Percentiles rank a stretch among this genome's conserved stretches.
phyloP scores from a whole-genome alignment of 1,140 invertebrate species.

The Lasioglossum baleicum region DNA sequence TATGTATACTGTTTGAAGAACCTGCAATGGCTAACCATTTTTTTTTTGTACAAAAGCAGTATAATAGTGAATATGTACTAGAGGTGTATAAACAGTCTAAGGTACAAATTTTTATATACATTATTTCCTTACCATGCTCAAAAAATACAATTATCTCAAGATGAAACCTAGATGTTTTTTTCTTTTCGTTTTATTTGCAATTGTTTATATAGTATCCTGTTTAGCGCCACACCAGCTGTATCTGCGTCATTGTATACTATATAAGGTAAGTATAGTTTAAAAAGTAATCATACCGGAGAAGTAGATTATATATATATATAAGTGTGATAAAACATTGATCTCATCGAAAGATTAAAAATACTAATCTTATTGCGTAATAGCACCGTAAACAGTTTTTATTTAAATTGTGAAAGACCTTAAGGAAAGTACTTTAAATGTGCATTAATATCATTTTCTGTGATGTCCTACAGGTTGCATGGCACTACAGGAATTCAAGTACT shows the following conservation, averaged over 20 bases:
- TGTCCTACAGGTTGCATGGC: constrained; percentile 23
- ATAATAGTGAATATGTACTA: constrained; percentile 13
- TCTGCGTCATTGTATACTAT: background rate
- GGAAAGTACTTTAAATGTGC: background rate
- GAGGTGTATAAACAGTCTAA: constrained; percentile 22
- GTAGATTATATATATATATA: background rate
- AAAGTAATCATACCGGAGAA: background rate
- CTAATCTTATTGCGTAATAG: constrained; percentile 4
- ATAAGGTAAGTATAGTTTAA: constrained; percentile 8
- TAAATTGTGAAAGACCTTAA: background rate
- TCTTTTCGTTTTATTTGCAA: background rate
- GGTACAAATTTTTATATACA: constrained; percentile 27
- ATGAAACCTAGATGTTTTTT: background rate
- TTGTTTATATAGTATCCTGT: constrained; percentile 1
- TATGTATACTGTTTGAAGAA: constrained; percentile 5
- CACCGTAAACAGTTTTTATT: background rate
- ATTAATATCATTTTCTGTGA: constrained; percentile 5
- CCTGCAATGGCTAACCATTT: background rate
- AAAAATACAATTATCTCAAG: constrained; percentile 31
- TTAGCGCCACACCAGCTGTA: constrained; percentile 27
- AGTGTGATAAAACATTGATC: background rate
- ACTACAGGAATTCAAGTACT: constrained; percentile 20
- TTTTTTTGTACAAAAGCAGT: constrained; percentile 23
- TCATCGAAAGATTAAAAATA: constrained; percentile 12
- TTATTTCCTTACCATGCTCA: background rate